A percentile compares a stretch with the other conserved stretches of the same genome.
These are phyloP conservation scores for Petrosia ficiformis DNA, from an alignment of 37 sponge, comb jelly and placozoan genomes.

Conservation along the genomic window DNA sequence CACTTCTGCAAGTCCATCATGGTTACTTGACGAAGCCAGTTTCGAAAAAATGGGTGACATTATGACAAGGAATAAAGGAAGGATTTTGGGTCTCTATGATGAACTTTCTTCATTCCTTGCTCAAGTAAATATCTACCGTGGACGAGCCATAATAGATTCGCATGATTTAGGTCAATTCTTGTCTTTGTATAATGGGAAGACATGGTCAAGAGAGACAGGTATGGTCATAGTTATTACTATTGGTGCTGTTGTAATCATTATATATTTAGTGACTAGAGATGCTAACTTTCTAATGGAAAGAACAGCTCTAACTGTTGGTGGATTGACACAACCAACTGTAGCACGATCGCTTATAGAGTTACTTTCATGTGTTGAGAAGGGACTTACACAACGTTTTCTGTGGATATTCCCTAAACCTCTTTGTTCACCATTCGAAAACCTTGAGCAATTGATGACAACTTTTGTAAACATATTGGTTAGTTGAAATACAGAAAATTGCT, in stretches of 20 bases:
- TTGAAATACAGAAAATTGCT: too few species aligned
- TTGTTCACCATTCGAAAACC: neutral
- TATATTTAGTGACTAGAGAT: slow-evolving; percentile 20
- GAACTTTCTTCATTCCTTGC: slow-evolving; percentile 22
- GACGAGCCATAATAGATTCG: slow-evolving; percentile 1
- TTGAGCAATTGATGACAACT: slow-evolving; percentile 4
- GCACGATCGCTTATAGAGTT: slow-evolving; percentile 6
- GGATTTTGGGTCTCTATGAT: slow-evolving; percentile 26
- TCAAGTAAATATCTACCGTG: slow-evolving; percentile 16
- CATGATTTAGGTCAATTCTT: slow-evolving; percentile 21
- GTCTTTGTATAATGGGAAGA: slow-evolving; percentile 25
- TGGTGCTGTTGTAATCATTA: too few species aligned
- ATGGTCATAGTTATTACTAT: too few species aligned
- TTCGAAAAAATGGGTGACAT: slow-evolving; percentile 31
- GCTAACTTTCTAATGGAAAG: slow-evolving; percentile 23
- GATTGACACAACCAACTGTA: slow-evolving; percentile 31
- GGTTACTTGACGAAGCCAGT: slow-evolving; percentile 19
- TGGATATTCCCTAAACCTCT: slow-evolving; percentile 22
- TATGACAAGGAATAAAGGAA: slow-evolving; percentile 8
- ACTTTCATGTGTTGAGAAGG: slow-evolving; percentile 16
- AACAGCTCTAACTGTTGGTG: slow-evolving; percentile 27
- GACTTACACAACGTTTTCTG: slow-evolving; percentile 24
- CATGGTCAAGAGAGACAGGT: slow-evolving; percentile 29
- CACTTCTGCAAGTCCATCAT: neutral
- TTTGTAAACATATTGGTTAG: slow-evolving; percentile 13